Evolutionary conservation across 2,888 invertebrate genomes (phyloP), one percentile per base, ranked within the genome.

Genomic region (Drosophila pseudotalamancana): DNA sequence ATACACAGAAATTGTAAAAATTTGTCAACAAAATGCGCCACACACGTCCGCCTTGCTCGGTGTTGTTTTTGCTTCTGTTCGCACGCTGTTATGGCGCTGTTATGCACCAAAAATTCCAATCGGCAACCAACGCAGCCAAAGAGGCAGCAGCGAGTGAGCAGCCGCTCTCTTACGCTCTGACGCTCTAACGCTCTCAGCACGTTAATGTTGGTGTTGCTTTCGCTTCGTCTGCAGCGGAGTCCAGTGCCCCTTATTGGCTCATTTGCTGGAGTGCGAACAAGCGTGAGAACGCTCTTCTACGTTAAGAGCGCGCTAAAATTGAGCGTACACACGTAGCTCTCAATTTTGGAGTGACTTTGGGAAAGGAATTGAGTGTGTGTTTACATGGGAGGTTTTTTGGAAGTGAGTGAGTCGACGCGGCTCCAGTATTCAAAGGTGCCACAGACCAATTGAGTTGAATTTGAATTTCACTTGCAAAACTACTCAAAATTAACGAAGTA

Each of bases 41-140:
- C 72, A 70, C 72, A 72, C 72, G 72, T 72, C 72, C 72, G 72
- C 70, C 72, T 65, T 70, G 75, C 72, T 72, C 72, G 72, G 60
- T 70, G 65, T 72, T 72, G 72, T 65, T 72, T 72, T 72, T 72
- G 74, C 74, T 74, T 72, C 72, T 72, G 72, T 56, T 69, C 69
- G 59, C 8, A 40, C n/a, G 43, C 72, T 72, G 74, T 72, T 72
- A 72, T 46, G 64, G 37, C 63, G 59, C 72, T 72, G 72, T 72
- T 73, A 72, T 69, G 72, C 69, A 74, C 74, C 72, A 64, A 72
- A 70, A 67, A 76, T 77, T 77, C 59, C 62, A 76, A 70, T 63
- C 70, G 66, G 73, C 68, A 51, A 49, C 40, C 49, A 49, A 63
- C 60, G 48, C 68, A 46, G 63, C 56, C 32, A 43, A 59, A 57